Conservation (phyloP, 2,888 invertebrate genomes). For the Caenorhabditis uteleia region DNA sequence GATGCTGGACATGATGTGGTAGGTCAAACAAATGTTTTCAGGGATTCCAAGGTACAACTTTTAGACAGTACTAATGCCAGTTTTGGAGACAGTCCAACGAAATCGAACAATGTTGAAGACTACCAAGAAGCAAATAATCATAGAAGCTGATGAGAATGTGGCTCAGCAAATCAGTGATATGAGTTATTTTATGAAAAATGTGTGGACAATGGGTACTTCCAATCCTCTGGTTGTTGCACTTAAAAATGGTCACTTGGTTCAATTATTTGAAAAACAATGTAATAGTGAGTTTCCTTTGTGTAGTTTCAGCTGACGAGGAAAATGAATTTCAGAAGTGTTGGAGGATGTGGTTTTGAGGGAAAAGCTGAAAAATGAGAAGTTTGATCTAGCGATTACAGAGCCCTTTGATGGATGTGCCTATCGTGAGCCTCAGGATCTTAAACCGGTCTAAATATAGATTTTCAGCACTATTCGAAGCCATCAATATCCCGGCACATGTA, state of each 20-base stretch:
- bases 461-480: slow-evolving; percentile 39
- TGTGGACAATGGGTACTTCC: too few species aligned
- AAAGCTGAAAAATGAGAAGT: slow-evolving; percentile 37
- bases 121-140: slow-evolving; percentile 22
- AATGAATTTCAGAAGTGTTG: slow-evolving; percentile 11
- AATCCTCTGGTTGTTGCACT: too few species aligned
- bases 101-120: slow-evolving; percentile 9
- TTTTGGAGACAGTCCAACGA: slow-evolving; percentile 7
- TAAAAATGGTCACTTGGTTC: slow-evolving; percentile 17
- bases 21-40: background rate
- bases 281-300: slow-evolving; percentile 10
- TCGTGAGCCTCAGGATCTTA: slow-evolving; percentile 8
- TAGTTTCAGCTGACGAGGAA: too few species aligned
- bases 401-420: slow-evolving; percentile 46
- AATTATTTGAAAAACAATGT: slow-evolving; percentile 23
- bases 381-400: slow-evolving; percentile 45
- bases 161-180: slow-evolving; percentile 10
- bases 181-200: slow-evolving; percentile 8
- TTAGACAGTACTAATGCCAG: slow-evolving; percentile 38
- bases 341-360: slow-evolving; percentile 21
- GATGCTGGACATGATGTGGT: slow-evolving; percentile 49
- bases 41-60: background rate
- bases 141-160: slow-evolving; percentile 11
- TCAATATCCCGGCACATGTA: slow-evolving; percentile 34
- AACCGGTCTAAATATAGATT: background rate